Conservation (phyloP, 1,140 invertebrate species). For the Vollenhovia emeryi region DNA sequence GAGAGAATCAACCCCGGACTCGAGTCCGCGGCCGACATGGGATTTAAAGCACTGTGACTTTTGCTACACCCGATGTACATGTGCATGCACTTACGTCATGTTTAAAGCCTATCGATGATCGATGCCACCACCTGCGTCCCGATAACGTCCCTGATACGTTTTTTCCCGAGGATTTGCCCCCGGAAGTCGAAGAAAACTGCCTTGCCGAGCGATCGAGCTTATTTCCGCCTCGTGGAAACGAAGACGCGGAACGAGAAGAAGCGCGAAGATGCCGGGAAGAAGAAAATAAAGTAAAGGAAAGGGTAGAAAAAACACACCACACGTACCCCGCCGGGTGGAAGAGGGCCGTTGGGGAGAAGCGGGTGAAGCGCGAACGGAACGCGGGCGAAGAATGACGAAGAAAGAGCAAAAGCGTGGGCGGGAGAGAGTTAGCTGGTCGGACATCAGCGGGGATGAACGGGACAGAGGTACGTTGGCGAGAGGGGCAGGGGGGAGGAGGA, state of each 20-base stretch:
- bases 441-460: not conserved
- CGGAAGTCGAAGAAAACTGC: slow-evolving; percentile 16
- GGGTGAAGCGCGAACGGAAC: slow-evolving; percentile 50
- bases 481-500: not conserved
- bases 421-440: not conserved
- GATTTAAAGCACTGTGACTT: not conserved
- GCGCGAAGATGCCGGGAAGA: slow-evolving; percentile 30
- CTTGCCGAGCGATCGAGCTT: slow-evolving; percentile 42
- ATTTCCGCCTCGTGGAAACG: slow-evolving; percentile 13
- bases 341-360: slow-evolving; percentile 13
- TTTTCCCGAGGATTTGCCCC: not conserved
- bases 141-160: slow-evolving; percentile 31
- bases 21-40: not conserved
- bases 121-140: slow-evolving; percentile 33
- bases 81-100: slow-evolving; percentile 35
- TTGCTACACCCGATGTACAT: not conserved
- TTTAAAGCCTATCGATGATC: slow-evolving; percentile 43
- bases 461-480: not conserved
- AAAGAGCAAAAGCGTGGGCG: slow-evolving; percentile 10
- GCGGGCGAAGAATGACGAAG: slow-evolving; percentile 39
- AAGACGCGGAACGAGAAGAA: slow-evolving; percentile 33
- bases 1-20: not conserved
- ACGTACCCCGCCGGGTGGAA: not conserved
- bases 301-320: not conserved
- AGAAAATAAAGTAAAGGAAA: slow-evolving; percentile 55